Evolutionary conservation across 2,113 vertebrate species (phyloP).

Genomic region (Rissa tridactyla): DNA sequence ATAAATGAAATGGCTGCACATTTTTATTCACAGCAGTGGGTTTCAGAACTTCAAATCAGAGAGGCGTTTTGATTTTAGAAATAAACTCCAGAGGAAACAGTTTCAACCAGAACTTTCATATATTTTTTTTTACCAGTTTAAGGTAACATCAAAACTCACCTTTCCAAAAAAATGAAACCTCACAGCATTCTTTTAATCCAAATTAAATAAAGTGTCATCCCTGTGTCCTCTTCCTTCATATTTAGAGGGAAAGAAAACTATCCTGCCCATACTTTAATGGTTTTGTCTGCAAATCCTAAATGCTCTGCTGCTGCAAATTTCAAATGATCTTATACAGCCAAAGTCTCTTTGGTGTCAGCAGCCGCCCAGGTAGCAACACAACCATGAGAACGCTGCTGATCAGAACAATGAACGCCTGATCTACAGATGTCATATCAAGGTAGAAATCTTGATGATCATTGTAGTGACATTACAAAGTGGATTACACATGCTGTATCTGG

Average conservation of each 20-base stretch:
- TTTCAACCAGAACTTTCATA: constrained; percentile 71
- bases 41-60: constrained; percentile 79
- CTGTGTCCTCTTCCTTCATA: constrained; percentile 68
- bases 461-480: constrained; percentile 71
- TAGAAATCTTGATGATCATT: constrained; percentile 74
- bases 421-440: constrained; percentile 65
- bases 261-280: constrained; percentile 69
- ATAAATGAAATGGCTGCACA: constrained; percentile 69
- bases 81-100: constrained; percentile 79
- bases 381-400: constrained; percentile 62
- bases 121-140: constrained; percentile 55
- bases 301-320: constrained; percentile 69
- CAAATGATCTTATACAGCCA: constrained; percentile 71
- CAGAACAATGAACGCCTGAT: constrained; percentile 70
- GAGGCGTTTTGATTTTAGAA: constrained; percentile 82
- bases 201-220: constrained; percentile 74
- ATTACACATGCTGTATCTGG: constrained; percentile 70
- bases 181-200: constrained; percentile 71
- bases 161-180: constrained; percentile 57
- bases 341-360: constrained; percentile 70
- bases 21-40: constrained; percentile 76
- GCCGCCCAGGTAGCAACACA: constrained; percentile 65
- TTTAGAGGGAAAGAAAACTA: constrained; percentile 65
- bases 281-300: constrained; percentile 71
- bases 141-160: constrained; percentile 63